Conservation (phyloP, 2,113 vertebrate genomes). For the Oncorhynchus tshawytscha region DNA sequence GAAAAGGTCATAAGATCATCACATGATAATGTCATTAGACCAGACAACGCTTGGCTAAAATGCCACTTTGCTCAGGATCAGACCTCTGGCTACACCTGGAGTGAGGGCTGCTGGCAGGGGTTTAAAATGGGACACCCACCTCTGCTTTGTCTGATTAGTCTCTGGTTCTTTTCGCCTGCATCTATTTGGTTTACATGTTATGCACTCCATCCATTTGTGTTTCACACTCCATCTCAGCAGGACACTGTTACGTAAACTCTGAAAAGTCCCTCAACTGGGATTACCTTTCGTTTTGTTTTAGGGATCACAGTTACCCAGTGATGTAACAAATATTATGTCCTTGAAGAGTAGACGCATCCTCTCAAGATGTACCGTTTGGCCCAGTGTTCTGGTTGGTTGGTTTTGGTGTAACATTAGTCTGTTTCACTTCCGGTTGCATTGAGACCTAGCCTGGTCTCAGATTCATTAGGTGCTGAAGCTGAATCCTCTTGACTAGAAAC, state of each 20-base stretch:
- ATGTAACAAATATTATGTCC: not conserved
- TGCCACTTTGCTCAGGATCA: too few species aligned
- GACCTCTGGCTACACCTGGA: not conserved
- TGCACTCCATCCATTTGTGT: not conserved
- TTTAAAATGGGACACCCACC: not conserved
- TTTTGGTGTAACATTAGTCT: not conserved
- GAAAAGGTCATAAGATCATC: not conserved
- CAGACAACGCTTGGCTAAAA: too few species aligned
- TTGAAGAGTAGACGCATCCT: not conserved
- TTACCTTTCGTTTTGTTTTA: not conserved
- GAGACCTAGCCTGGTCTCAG: too few species aligned
- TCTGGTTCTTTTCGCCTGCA: not conserved
- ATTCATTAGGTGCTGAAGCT: too few species aligned
- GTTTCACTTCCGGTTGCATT: not conserved
- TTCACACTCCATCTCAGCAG: not conserved
- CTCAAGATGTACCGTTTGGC: not conserved
- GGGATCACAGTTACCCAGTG: not conserved
- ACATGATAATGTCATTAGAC: not conserved
- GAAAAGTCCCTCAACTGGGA: not conserved
- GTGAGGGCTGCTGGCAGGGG: not conserved
- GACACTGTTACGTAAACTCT: not conserved
- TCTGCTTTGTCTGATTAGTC: not conserved
- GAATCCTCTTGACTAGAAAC: too few species aligned
- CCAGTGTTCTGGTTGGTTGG: conserved; percentile 1
- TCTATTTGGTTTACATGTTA: not conserved